Conservation (phyloP, 1,140 invertebrate genomes). For the Sesamia nonagrioides region DNA sequence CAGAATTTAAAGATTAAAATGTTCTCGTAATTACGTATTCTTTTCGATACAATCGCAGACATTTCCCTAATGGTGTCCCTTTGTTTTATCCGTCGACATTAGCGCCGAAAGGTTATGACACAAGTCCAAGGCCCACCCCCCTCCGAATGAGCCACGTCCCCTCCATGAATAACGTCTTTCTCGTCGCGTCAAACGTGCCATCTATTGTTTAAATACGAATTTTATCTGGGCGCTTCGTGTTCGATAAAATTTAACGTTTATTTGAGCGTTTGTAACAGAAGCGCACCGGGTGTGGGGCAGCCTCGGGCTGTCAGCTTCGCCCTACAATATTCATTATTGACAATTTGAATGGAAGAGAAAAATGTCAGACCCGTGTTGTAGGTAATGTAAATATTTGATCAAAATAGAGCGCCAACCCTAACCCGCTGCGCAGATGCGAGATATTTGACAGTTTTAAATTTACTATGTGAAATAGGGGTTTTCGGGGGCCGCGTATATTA, state of each 20-base stretch:
- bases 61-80: constrained; percentile 29
- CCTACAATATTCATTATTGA: constrained; percentile 70
- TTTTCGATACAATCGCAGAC: constrained; percentile 37
- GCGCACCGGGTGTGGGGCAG: constrained; percentile 18
- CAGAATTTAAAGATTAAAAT: constrained; percentile 36
- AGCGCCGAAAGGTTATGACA: constrained; percentile 23
- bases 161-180: constrained; percentile 42
- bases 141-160: background rate
- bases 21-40: constrained; percentile 41
- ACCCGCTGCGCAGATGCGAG: constrained; percentile 49
- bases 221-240: constrained; percentile 52
- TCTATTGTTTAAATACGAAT: constrained; percentile 52
- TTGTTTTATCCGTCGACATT: constrained; percentile 38
- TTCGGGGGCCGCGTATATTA: constrained; percentile 37
- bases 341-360: constrained; percentile 70
- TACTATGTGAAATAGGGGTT: constrained; percentile 41
- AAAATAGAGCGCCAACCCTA: constrained; percentile 62
- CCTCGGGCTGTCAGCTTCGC: constrained; percentile 54
- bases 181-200: constrained; percentile 49
- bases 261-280: constrained; percentile 43
- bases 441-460: constrained; percentile 54
- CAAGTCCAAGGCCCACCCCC: constrained; percentile 1
- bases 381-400: constrained; percentile 75
- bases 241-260: constrained; percentile 53
- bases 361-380: constrained; percentile 74